These are phyloP conservation scores for Heliconius cydno DNA, from an alignment of 2,888 invertebrate species.

Conservation along the genomic window DNA sequence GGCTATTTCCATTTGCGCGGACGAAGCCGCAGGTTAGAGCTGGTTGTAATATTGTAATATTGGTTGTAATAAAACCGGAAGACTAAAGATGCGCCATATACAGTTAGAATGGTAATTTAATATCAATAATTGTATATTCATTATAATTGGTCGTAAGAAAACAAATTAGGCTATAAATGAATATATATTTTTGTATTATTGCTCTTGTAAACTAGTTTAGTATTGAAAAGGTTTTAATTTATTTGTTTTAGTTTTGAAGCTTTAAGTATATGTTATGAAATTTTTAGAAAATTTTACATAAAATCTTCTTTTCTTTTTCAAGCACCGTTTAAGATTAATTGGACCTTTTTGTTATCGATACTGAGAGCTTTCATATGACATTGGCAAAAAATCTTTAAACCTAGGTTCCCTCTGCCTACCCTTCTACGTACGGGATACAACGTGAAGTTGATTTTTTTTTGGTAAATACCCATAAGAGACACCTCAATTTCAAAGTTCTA, in stretches of 20 bases:
- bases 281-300: too few relatives aligned
- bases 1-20: neutral
- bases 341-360: too few relatives aligned
- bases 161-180: neutral
- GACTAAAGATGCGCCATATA: conserved; percentile 25
- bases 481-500: too few relatives aligned
- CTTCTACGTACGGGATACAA: too few relatives aligned
- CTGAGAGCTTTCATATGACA: too few relatives aligned
- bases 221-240: neutral
- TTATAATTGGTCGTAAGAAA: conserved; percentile 18
- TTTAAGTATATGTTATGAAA: neutral
- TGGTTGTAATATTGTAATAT: neutral
- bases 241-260: neutral
- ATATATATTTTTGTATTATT: conserved; percentile 4
- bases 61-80: conserved; percentile 17
- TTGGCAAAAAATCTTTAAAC: too few relatives aligned
- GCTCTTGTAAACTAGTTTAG: neutral
- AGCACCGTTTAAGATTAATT: too few relatives aligned
- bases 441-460: too few relatives aligned
- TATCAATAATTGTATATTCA: conserved; percentile 18
- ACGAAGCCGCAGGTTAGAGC: too few relatives aligned
- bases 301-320: too few relatives aligned
- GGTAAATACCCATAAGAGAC: too few relatives aligned
- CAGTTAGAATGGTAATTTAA: conserved; percentile 30
- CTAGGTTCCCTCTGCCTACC: too few relatives aligned